These are phyloP conservation scores for Atopsyche davidsoni DNA, from an alignment of 1,140 invertebrate species.

Conservation along the genomic window DNA sequence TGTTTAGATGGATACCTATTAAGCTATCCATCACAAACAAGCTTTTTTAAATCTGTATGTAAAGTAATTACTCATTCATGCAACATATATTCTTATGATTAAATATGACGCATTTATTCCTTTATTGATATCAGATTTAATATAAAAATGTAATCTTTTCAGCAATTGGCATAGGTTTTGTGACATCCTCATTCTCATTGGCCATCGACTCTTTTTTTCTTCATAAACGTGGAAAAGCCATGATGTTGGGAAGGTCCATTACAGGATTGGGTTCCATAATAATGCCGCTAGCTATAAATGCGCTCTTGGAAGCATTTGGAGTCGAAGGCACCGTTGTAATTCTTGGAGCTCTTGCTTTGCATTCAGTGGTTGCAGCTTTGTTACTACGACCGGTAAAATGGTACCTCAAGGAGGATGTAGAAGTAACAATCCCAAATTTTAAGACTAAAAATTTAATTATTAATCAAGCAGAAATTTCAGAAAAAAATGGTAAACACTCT, in stretches of 20 bases:
- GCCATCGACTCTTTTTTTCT: constrained; percentile 52
- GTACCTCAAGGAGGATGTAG: constrained; percentile 47
- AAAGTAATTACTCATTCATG: too few relatives aligned
- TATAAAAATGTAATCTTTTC: constrained; percentile 28
- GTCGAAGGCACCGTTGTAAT: constrained; percentile 50
- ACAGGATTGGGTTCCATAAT: constrained; percentile 48
- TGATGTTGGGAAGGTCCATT: constrained; percentile 49
- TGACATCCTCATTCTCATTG: constrained; percentile 45
- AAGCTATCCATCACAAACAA: too few relatives aligned
- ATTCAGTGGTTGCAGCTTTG: constrained; percentile 48
- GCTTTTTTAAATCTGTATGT: too few relatives aligned
- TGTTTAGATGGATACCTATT: too few relatives aligned
- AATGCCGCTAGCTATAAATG: constrained; percentile 44
- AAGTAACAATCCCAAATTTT: constrained; percentile 27
- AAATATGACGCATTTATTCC: too few relatives aligned
- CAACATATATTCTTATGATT: too few relatives aligned
- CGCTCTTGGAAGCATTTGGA: constrained; percentile 44
- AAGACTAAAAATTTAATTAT: too few relatives aligned
- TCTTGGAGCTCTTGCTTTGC: constrained; percentile 49
- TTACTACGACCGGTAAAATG: constrained; percentile 53
- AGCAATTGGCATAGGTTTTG: constrained; percentile 44
- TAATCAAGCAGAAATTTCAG: neutral
- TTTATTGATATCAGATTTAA: too few relatives aligned
- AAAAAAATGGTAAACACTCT: neutral
- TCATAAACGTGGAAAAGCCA: constrained; percentile 46